Evolutionary conservation across 2,113 vertebrate genomes (phyloP).

Genomic region (Columba janthina): DNA sequence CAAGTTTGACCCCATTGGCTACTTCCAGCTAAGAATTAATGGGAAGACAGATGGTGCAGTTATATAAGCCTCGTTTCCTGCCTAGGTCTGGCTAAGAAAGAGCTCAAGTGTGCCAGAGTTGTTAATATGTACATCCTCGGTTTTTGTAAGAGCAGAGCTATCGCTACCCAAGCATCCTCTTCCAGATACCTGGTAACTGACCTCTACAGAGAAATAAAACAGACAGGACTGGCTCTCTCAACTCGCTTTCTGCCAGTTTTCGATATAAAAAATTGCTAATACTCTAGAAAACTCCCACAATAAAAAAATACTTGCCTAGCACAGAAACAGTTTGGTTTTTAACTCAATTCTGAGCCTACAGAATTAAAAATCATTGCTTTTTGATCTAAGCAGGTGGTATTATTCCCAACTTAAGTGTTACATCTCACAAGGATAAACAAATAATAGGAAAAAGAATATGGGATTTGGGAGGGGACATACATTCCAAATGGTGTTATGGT

Average conservation of each 20-base stretch:
- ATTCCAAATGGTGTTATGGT: not conserved
- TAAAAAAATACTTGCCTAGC: not conserved
- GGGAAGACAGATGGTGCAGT: slow-evolving; percentile 56
- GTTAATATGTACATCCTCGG: not conserved
- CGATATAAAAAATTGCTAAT: not conserved
- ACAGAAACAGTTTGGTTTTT: not conserved
- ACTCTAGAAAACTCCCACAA: not conserved
- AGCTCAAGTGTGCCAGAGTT: not conserved
- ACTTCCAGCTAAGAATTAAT: not conserved
- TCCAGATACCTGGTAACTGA: not conserved
- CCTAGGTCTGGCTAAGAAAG: slow-evolving; percentile 15
- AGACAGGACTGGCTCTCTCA: not conserved
- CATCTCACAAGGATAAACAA: not conserved
- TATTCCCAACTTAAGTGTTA: fast-evolving
- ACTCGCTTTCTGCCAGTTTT: not conserved
- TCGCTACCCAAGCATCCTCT: not conserved
- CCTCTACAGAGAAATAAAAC: not conserved
- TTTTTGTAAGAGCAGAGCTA: not conserved
- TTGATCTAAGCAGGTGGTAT: not conserved
- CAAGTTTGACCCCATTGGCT: slow-evolving; percentile 4
- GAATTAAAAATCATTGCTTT: not conserved
- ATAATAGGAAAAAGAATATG: not conserved
- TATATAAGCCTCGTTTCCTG: slow-evolving; percentile 47
- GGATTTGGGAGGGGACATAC: not conserved
- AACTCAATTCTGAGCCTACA: not conserved